These are phyloP conservation scores for Saccopteryx leptura DNA, from an alignment of 2,113 vertebrate species.

Conservation along the genomic window DNA sequence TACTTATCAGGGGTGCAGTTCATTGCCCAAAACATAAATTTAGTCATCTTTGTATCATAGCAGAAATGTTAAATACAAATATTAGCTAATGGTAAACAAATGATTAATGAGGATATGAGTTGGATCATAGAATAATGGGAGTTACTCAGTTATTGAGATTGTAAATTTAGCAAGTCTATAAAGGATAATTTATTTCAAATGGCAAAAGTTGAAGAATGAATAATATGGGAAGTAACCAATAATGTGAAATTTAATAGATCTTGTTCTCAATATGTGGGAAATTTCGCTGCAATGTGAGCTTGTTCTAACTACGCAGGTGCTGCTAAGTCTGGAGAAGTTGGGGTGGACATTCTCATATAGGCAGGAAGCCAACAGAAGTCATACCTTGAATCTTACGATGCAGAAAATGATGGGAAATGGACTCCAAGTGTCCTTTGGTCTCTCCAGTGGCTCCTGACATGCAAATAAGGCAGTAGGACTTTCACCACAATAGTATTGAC, in stretches of 20 bases:
- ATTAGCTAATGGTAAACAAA: conserved; percentile 1
- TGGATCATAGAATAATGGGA: not conserved
- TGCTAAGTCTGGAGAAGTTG: not conserved
- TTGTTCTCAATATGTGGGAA: not conserved
- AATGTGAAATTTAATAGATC: not conserved
- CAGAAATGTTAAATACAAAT: conserved; percentile 47
- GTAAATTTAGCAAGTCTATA: not conserved
- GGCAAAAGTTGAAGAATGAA: conserved; percentile 3
- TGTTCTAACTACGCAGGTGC: not conserved
- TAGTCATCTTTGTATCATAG: not conserved
- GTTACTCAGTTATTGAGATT: not conserved
- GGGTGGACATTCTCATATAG: not conserved
- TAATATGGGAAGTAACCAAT: not conserved
- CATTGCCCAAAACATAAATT: not conserved
- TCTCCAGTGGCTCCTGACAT: not conserved
- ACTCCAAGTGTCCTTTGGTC: not conserved
- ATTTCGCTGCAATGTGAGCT: not conserved
- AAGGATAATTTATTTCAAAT: conserved; percentile 13
- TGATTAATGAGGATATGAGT: not conserved
- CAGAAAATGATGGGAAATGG: conserved; percentile 25
- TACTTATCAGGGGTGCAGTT: not conserved
- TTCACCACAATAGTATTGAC: not conserved
- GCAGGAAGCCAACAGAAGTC: not conserved
- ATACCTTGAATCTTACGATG: not conserved
- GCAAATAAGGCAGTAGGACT: not conserved